Evolutionary conservation across 2,113 vertebrate genomes (phyloP), one percentile per base, ranked within the genome.

Genomic region (Amazona vittata): DNA sequence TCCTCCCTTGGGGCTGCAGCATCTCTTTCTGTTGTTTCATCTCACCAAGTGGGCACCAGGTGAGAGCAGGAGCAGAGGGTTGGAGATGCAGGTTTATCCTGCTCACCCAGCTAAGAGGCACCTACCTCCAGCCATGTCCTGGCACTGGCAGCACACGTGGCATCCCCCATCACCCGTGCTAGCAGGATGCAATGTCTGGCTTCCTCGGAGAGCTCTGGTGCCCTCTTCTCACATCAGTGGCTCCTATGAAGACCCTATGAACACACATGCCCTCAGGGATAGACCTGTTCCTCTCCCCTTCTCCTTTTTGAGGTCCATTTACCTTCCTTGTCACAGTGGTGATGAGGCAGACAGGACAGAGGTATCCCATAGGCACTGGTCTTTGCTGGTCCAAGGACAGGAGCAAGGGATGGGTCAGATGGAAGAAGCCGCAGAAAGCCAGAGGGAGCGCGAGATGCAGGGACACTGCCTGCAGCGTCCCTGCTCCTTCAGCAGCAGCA

Each of bases 81-180:
- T 47, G 49, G 46, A 63, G 65, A 41, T 49, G 26, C 47, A 62
- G 15, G 11, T 67, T 73, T 55, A 37, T 53, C 50, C 79, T 53
- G 46, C 46, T 79, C 35, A n/a, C 11, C 18, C 22, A 37, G 25
- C 31, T 49, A 44, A 39, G 68, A 44, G 53, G 67, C 8, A 69
- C 53, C 35, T 33, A 9, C 52, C 67, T 49, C n/a, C 46, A 79
- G 39, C 28, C 1, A 0, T 62, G 67, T 25, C 28, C 21, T 62
- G 35, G 26, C 39, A 68, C 80, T 37, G 46, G 46, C 52, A 83
- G 84, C 29, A 28, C 46, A 37, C 25, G 3, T 43, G 74, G 39
- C 22, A 37, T 8, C 59, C 33, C 31, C 28, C 1, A 2, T 37
- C 4, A 1, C 46, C 46, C 1, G 0, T 37, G 49, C n/a, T 31